Evolutionary conservation across 2,797 vertebrate species (phyloP).

Genomic region (Amazona finschi): DNA sequence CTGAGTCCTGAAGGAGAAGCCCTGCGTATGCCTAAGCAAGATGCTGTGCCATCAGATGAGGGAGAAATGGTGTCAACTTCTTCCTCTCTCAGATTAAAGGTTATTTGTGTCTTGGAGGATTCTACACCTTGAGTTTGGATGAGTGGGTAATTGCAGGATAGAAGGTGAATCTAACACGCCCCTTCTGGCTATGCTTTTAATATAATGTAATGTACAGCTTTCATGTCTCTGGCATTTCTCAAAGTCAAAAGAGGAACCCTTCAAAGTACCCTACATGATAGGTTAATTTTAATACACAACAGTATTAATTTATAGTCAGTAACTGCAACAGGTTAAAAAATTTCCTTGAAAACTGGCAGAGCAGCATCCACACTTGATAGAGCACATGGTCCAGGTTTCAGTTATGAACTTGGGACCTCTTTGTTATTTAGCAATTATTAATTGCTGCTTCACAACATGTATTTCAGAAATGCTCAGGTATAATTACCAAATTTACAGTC

Average conservation of each 20-base stretch:
- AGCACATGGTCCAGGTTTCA: neutral
- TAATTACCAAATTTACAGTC: neutral
- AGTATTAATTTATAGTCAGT: neutral
- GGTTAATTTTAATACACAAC: neutral
- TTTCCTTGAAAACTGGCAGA: neutral
- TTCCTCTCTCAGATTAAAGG: neutral
- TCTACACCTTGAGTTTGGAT: neutral
- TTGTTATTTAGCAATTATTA: neutral
- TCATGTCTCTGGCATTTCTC: neutral
- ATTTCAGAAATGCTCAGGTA: neutral
- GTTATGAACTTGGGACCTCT: neutral
- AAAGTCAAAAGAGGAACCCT: neutral
- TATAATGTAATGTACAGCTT: neutral
- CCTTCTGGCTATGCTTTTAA: neutral
- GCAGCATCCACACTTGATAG: neutral
- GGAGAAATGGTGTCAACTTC: neutral
- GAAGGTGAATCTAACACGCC: rapidly evolving
- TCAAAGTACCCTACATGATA: neutral
- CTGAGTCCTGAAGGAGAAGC: neutral
- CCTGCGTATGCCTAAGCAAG: neutral
- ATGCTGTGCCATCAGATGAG: neutral
- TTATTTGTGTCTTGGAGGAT: neutral
- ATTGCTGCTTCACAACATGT: neutral
- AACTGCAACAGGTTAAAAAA: neutral
- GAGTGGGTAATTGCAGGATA: neutral